Evolutionary conservation across 2,888 invertebrate species (phyloP), one percentile per base, ranked within the genome.

Genomic region (Mythimna loreyi): DNA sequence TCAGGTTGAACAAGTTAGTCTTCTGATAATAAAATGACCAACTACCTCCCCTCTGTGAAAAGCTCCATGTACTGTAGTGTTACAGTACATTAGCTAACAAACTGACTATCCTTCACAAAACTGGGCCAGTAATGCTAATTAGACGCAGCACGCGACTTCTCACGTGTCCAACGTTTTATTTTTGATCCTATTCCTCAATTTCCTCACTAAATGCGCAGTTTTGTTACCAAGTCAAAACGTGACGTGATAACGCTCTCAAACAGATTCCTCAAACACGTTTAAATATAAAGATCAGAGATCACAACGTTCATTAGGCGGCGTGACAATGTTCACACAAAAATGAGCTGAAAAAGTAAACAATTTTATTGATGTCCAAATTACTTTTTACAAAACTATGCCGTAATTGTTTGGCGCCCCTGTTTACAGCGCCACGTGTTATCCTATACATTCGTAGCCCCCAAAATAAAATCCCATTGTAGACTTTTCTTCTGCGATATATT

Each of bases 401-500:
- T 62, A 65, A 53, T 56, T 62, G 55, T 78, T 65, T 59, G 30
- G 40, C 65, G 57, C 28, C 66, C 73, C 73, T 67, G 79, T 67
- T 78, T 72, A 82, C 55, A 47, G 63, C 49, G 28, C 62, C 61
- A 52, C 59, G 66, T 74, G 67, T 23, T 67, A 70, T 25, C 52
- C 49, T 79, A 55, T 77, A 71, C 70, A 77, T 76, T 76, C 45
- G 45, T 45, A 47, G 40, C 53, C 52, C 40, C 60, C 63, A 77
- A 71, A 83, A 80, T 69, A 80, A 77, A 80, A 78, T 62, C 67
- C 62, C 72, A 66, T 72, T 73, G 81, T 72, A 75, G 83, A 82
- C 67, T 67, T 82, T 71, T 77, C 69, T 69, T 65, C 64, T 53
- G 62, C 55, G 70, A 62, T 78, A 81, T 68, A 85, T 75, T 85